phyloP scores from a whole-genome alignment of 2,797 vertebrate genomes.

The Gypaetus barbatus region DNA sequence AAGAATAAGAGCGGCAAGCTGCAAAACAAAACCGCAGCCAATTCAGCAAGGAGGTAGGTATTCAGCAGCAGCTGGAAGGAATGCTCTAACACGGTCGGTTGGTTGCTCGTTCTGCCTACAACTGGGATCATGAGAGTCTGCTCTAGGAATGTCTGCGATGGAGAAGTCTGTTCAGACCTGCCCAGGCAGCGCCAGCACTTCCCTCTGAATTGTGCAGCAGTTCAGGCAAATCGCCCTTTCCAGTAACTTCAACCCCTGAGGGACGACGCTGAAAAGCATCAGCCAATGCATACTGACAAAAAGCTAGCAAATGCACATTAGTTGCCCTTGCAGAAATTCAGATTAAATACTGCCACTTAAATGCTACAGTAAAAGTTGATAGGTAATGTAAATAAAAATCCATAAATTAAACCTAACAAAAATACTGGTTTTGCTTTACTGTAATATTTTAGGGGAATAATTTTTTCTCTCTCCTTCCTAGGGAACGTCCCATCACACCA shows the following conservation, averaged over 20 bases:
- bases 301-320: not conserved
- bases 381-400: not conserved
- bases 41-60: not conserved
- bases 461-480: not conserved
- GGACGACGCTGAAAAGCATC: not conserved
- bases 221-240: not conserved
- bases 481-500: not conserved
- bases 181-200: not conserved
- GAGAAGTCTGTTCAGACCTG: constrained; percentile 30
- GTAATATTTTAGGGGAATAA: not conserved
- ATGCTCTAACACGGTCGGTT: not conserved
- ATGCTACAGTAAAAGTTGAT: not conserved
- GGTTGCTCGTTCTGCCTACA: fast-evolving
- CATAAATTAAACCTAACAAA: not conserved
- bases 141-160: not conserved
- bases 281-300: not conserved
- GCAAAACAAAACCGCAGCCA: not conserved
- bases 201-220: not conserved
- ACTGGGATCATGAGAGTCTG: not conserved
- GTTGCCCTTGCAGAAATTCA: not conserved
- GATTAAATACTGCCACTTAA: not conserved
- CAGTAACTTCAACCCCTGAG: not conserved
- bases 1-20: not conserved
- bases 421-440: not conserved
- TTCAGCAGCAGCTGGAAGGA: not conserved